phyloP scores from a whole-genome alignment of 1,140 invertebrate species.

The Forficula auricularia region DNA sequence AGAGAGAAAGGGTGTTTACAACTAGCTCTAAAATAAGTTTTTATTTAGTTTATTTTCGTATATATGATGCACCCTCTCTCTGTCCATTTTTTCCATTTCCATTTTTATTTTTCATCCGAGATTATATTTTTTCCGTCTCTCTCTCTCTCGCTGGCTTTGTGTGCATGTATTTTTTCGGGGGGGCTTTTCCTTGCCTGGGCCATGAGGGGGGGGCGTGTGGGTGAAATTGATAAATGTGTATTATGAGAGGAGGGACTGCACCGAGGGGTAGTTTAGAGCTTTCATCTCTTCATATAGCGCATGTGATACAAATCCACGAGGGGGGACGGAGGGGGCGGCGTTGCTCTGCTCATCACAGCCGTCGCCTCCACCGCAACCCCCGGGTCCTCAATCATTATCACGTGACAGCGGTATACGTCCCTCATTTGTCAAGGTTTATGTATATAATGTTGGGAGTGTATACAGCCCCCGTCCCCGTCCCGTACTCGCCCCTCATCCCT shows the following conservation, averaged over 20 bases:
- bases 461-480: background rate
- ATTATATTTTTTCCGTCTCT: too few species aligned
- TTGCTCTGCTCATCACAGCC: background rate
- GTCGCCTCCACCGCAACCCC: background rate
- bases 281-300: slow-evolving; percentile 10
- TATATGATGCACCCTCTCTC: too few species aligned
- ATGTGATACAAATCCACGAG: background rate
- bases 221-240: too few species aligned
- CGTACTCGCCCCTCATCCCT: background rate
- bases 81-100: too few species aligned
- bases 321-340: slow-evolving; percentile 15
- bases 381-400: slow-evolving; percentile 11
- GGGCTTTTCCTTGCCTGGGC: too few species aligned
- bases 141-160: too few species aligned
- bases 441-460: slow-evolving; percentile 1
- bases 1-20: too few species aligned
- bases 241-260: background rate
- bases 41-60: too few species aligned
- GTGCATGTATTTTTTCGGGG: too few species aligned
- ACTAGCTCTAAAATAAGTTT: too few species aligned
- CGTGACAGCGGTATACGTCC: slow-evolving; percentile 8
- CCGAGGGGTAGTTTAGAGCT: slow-evolving; percentile 1
- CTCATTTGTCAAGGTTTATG: slow-evolving; percentile 10
- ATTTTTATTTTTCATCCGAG: too few species aligned
- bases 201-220: too few species aligned